Base-by-base conservation (phyloP, 2,797 vertebrate genomes). In the Mus minutoides region DNA sequence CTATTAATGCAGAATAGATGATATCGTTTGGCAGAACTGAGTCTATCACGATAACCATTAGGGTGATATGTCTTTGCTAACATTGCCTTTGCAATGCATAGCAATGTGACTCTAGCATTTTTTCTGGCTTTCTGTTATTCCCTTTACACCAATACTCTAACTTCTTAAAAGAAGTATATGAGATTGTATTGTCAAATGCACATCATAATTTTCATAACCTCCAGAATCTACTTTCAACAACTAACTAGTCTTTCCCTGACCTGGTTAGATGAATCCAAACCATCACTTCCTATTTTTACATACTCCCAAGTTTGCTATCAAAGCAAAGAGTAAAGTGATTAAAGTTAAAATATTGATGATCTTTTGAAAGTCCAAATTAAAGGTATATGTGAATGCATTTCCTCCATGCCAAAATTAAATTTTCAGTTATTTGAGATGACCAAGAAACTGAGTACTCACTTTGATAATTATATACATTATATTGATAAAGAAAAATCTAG, bases 121-220 rank as follows among this genome's bases (percentile, higher is more conserved):
- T 16, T 86, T 77, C 67, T 46, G 69, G 26, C 52, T 73, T 34
- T 87, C 26, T 46, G 1, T 31, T 89, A 40, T 67, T 79, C 40
- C 43, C 2, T 83, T 77, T 9, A 58, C 17, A 89, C 24, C 85
- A 91, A 75, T 46, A 24, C 43, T 9, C 29, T 93, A 40, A 40
- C 43, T 73, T 29, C 1, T 78, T 79, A 34, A 29, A 90, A 91
- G 64, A 60, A 75, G 90, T 96, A 90, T 93, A 88, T 90, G 22
- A 90, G 75, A 90, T 79, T 88, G 69, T n/a, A 37, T 90, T 75
- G 64, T 29, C 82, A 93, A 94, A 46, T 80, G 26, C 1, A n/a
- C 34, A 49, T 60, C 54, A 60, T 60, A 62, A 49, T 78, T 82
- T 37, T 80, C 67, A 76, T 91, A 29, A 89, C 43, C 69, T 89